Conservation (phyloP, 2,113 vertebrate genomes). For the Pelmatolapia mariae region DNA sequence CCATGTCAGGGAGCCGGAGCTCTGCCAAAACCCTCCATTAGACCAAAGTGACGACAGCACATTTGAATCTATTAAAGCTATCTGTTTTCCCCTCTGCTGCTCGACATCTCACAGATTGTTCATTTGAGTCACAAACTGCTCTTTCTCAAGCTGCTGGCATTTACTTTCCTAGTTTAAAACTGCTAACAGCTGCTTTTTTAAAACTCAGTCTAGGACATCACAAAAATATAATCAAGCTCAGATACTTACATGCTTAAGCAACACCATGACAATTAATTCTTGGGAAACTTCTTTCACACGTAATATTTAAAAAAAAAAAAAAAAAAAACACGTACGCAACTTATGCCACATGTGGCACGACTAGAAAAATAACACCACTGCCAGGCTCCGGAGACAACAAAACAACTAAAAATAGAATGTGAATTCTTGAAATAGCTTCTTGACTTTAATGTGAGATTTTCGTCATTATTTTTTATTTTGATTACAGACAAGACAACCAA, state of each 20-base stretch:
- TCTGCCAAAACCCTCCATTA: conserved; percentile 32
- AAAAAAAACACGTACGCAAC: background rate
- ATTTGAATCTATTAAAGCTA: conserved; percentile 53
- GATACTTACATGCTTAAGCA: background rate
- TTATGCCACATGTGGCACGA: background rate
- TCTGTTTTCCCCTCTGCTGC: conserved; percentile 48
- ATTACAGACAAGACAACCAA: conserved; percentile 19
- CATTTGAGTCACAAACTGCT: conserved; percentile 30
- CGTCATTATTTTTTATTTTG: conserved; percentile 25
- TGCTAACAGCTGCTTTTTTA: background rate
- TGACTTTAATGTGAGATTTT: background rate
- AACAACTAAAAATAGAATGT: conserved; percentile 21
- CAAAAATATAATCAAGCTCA: conserved; percentile 13
- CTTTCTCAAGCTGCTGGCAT: conserved; percentile 42
- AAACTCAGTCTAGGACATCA: background rate
- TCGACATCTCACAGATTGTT: conserved; percentile 31
- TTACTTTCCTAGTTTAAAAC: conserved; percentile 1
- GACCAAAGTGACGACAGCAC: conserved; percentile 35
- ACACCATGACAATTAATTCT: background rate
- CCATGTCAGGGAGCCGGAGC: background rate
- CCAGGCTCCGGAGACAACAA: background rate
- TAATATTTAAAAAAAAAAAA: background rate
- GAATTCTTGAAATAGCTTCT: background rate
- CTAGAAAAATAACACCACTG: background rate
- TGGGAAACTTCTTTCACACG: background rate